Conservation (phyloP, 2,113 vertebrate genomes). For the Prunella fulvescens region DNA sequence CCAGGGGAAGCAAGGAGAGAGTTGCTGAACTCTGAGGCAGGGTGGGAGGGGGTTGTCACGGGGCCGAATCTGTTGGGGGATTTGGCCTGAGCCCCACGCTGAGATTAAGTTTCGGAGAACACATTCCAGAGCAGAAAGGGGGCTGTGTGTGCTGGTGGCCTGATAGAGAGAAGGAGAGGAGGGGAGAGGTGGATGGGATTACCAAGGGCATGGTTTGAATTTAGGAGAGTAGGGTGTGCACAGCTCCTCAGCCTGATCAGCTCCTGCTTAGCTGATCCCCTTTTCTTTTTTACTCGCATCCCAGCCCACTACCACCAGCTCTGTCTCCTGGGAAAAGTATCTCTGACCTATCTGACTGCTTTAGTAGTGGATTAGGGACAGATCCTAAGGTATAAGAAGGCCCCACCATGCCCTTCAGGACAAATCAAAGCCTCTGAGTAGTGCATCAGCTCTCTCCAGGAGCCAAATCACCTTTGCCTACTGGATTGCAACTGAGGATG, state of each 20-base stretch:
- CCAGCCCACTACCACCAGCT: background rate
- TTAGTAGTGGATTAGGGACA: background rate
- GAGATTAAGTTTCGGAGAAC: slow-evolving; percentile 77
- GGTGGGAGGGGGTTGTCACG: slow-evolving; percentile 51
- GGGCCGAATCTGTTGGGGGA: slow-evolving; percentile 65
- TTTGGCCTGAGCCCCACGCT: slow-evolving; percentile 69
- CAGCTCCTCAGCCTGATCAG: background rate
- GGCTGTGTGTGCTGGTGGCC: slow-evolving; percentile 74
- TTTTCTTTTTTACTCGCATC: background rate
- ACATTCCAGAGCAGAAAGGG: slow-evolving; percentile 80
- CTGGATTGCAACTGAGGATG: background rate
- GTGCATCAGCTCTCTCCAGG: background rate
- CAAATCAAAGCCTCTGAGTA: background rate
- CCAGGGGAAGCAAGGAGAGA: background rate
- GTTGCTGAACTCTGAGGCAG: background rate
- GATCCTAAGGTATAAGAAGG: background rate
- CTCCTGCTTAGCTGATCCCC: background rate
- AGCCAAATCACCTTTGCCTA: background rate
- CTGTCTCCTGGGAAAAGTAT: background rate
- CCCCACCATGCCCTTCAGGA: background rate
- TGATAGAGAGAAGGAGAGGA: slow-evolving; percentile 37
- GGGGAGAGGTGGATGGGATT: slow-evolving; percentile 63
- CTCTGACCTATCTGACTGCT: background rate
- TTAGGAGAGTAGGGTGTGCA: slow-evolving; percentile 29
- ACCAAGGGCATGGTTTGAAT: slow-evolving; percentile 52